Base-by-base conservation (phyloP, 2,888 invertebrate species). In the Notodromas monacha region DNA sequence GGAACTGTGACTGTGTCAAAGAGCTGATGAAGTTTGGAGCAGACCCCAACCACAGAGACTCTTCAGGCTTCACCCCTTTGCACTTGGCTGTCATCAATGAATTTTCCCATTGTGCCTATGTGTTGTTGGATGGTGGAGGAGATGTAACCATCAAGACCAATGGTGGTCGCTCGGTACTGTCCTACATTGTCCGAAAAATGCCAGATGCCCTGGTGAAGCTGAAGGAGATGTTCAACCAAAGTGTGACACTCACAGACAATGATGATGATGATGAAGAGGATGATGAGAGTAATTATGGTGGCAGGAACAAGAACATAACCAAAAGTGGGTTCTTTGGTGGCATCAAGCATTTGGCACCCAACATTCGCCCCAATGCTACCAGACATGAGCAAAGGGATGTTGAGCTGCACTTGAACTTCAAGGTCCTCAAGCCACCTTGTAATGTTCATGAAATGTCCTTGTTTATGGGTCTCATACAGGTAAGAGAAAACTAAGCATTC, bases 211-310 rank as follows among this genome's bases (percentile, higher is more conserved):
- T 74, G 27, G 66, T 69, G 0, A 61, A 65, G 31, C 58, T 68
- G 31, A 48, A 65, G 30, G 65, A 70, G 29, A 66, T 68, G 43
- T 57, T 74, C 28, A 70, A 73, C 40, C 57, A 21, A 21, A 21
- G 21, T n/a, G 21, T 21, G 8, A 21, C 21, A 6, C 21, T 21
- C 21, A 21, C 6, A 6, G 21, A 21, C 40, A 72, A 72, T 0
- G 74, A 76, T 40, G 68, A 72, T 0, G 74, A 76, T 43, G 74
- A 74, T 40, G n/a, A n/a, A n/a, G n/a, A n/a, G n/a, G n/a, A n/a
- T n/a, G n/a, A n/a, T n/a, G n/a, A n/a, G n/a, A n/a, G n/a, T n/a
- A n/a, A n/a, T n/a, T n/a, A n/a, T n/a, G n/a, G n/a, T n/a, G n/a
- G n/a, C n/a, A n/a, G n/a, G n/a, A n/a, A n/a, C n/a, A n/a, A n/a